phyloP scores from a whole-genome alignment of 2,797 vertebrate genomes.

The Poecilia wingei region DNA sequence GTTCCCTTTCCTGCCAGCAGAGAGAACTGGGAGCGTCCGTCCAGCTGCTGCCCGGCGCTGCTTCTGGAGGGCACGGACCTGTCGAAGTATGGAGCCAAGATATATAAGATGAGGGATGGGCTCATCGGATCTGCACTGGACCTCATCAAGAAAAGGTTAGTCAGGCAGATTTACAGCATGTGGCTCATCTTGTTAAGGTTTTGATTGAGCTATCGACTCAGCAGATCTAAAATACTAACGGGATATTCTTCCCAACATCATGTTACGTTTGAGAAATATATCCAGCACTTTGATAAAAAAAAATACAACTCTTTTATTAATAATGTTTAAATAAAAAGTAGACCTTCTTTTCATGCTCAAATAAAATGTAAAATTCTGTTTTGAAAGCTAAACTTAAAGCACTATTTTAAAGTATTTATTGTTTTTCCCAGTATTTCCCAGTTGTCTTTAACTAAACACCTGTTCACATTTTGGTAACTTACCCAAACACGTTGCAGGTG shows the following conservation, averaged over 20 bases:
- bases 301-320: background rate
- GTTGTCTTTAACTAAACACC: background rate
- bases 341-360: background rate
- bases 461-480: background rate
- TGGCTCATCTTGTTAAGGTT: background rate
- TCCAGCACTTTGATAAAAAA: background rate
- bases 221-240: background rate
- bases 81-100: slow-evolving; percentile 89
- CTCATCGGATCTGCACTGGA: slow-evolving; percentile 89
- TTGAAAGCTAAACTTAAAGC: background rate
- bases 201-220: background rate
- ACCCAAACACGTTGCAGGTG: background rate
- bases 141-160: slow-evolving; percentile 93
- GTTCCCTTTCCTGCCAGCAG: slow-evolving; percentile 74
- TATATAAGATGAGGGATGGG: slow-evolving; percentile 92
- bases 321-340: background rate
- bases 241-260: background rate
- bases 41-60: slow-evolving; percentile 89
- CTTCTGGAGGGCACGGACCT: slow-evolving; percentile 88
- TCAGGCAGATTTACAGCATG: slow-evolving; percentile 5
- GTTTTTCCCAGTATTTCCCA: background rate
- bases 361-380: background rate
- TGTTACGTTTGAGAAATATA: background rate
- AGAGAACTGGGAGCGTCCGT: slow-evolving; percentile 78
- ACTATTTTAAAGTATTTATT: background rate